A percentile compares a stretch with the other conserved stretches of the same genome.
These are phyloP conservation scores for Lanius ludovicianus DNA, from an alignment of 2,113 vertebrate species.

Conservation along the genomic window DNA sequence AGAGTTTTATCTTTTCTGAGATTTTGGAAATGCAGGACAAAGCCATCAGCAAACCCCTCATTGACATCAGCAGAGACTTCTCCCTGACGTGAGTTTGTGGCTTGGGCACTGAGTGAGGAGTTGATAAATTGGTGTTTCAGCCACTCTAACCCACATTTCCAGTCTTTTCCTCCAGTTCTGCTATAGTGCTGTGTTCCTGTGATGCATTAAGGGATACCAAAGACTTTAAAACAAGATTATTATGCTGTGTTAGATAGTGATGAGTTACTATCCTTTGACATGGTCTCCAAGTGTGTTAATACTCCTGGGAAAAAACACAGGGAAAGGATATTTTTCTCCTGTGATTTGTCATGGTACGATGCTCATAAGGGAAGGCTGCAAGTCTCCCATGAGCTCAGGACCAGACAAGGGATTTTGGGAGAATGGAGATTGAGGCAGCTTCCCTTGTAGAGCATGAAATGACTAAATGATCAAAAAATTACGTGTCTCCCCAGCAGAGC, in stretches of 20 bases:
- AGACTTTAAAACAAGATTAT: background rate
- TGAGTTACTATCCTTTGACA: background rate
- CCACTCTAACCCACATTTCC: background rate
- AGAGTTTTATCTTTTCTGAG: background rate
- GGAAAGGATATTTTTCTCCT: background rate
- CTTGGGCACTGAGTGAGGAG: background rate
- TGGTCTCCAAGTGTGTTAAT: background rate
- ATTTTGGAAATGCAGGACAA: background rate
- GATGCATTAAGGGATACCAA: background rate
- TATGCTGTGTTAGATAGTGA: background rate
- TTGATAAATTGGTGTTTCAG: background rate
- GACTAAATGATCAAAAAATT: background rate
- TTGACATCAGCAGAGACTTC: background rate
- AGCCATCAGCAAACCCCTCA: background rate
- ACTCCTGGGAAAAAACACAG: background rate
- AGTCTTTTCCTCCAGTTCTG: background rate
- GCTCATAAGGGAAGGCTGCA: background rate
- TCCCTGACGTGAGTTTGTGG: background rate
- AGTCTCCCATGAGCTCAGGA: background rate
- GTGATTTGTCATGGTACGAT: fast-evolving
- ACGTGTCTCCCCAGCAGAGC: background rate
- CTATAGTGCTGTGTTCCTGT: background rate
- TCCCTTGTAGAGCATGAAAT: background rate
- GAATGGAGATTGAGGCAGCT: background rate
- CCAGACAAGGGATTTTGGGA: background rate